Evolutionary conservation across 2,797 vertebrate species (phyloP), one percentile per base, ranked within the genome.

Genomic region (Dallia pectoralis): DNA sequence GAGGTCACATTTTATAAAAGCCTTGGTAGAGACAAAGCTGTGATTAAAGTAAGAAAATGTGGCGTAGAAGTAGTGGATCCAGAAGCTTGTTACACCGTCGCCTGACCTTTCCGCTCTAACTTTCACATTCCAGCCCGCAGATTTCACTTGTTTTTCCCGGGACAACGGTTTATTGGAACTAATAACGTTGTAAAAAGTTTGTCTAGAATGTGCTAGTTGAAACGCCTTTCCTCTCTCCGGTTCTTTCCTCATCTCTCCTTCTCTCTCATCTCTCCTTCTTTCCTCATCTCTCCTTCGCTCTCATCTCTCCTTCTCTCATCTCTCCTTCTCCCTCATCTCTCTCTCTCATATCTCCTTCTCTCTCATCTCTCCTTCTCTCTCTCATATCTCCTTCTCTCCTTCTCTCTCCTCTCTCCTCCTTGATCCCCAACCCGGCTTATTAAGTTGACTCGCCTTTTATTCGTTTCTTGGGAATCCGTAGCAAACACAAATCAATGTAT

Each of bases 401-500:
- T n/a, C n/a, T n/a, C n/a, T n/a, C n/a, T n/a, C n/a, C 61, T 53
- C 71, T 36, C 72, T 48, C 77, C 80, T 16, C 51, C 22, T n/a
- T 53, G 14, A 29, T 78, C 72, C 14, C 68, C 22, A 40, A 3
- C 32, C 32, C 40, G 4, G 48, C 84, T 78, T 65, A 67, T 66
- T 74, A 40, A 40, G 36, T 40, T 7, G 36, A 72, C 77, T 76
- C 71, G 0, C 51, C 22, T 76, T 59, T 73, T 76, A 70, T 74
- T 81, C 74, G 71, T 64, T 84, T 59, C 72, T 78, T 83, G 85
- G 85, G 87, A 88, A 40, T 84, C 77, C 81, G 77, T 74, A 69
- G 74, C 71, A 82, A 89, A 90, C 89, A 87, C 87, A 80, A 86
- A 88, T 88, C 81, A 27, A 86, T 83, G 86, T 80, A 75, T 84